phyloP scores from a whole-genome alignment of 2,888 invertebrate species.

The Polydrusus cervinus region DNA sequence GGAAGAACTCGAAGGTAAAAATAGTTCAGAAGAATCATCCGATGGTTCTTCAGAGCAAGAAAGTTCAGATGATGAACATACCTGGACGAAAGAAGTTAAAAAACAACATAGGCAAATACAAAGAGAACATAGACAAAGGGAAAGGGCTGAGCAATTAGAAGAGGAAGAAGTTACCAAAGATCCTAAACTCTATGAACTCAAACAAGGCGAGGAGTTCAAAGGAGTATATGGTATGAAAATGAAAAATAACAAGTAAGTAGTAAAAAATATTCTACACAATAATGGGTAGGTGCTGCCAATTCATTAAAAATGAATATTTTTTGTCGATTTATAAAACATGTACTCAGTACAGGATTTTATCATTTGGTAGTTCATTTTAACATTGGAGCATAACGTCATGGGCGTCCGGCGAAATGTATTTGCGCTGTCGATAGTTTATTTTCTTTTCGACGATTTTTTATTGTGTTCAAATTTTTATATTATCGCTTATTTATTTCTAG shows the following conservation, averaged over 20 bases:
- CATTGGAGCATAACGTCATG: too few relatives aligned
- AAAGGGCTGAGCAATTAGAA: slow-evolving; percentile 67
- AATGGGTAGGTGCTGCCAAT: too few relatives aligned
- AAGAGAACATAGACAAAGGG: slow-evolving; percentile 71
- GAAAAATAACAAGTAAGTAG: slow-evolving; percentile 72
- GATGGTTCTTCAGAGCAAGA: slow-evolving; percentile 67
- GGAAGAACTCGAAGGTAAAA: slow-evolving; percentile 70
- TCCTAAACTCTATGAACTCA: slow-evolving; percentile 76
- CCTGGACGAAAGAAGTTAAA: slow-evolving; percentile 87
- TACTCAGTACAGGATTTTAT: too few relatives aligned
- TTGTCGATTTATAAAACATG: too few relatives aligned
- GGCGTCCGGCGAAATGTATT: too few relatives aligned
- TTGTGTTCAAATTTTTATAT: too few relatives aligned
- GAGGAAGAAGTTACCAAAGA: slow-evolving; percentile 65
- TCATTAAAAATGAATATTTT: too few relatives aligned
- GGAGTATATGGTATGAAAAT: slow-evolving; percentile 73
- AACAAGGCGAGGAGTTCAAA: slow-evolving; percentile 77
- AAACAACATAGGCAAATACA: slow-evolving; percentile 81
- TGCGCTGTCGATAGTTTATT: too few relatives aligned
- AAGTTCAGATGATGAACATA: slow-evolving; percentile 87
- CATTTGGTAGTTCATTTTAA: too few relatives aligned
- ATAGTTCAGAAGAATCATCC: slow-evolving; percentile 71
- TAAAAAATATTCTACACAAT: too few relatives aligned
- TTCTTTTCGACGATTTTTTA: too few relatives aligned
- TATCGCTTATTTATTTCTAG: too few relatives aligned